phyloP scores from a whole-genome alignment of 2,797 vertebrate genomes.

The Propithecus perrieri region DNA sequence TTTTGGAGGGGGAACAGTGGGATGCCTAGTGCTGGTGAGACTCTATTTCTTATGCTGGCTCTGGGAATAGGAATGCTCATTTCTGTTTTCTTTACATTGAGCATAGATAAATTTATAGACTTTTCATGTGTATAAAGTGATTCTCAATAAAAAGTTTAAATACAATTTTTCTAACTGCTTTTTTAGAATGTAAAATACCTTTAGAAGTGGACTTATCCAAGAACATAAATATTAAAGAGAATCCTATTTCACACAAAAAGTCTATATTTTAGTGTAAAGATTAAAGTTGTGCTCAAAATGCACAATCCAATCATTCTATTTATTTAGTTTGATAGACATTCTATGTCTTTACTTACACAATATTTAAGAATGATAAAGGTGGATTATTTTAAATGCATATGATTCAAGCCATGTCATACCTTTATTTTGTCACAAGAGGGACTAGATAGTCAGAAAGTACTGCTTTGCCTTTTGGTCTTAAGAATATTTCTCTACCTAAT shows the following conservation, averaged over 20 bases:
- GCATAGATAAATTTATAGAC: background rate
- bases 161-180: background rate
- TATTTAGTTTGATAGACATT: background rate
- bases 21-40: background rate
- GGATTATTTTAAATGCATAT: background rate
- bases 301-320: background rate
- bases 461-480: background rate
- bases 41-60: background rate
- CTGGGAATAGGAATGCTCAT: background rate
- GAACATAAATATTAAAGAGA: background rate
- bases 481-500: background rate
- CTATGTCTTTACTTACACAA: background rate
- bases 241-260: background rate
- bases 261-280: background rate
- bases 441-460: slow-evolving; percentile 25
- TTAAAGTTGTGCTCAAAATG: slow-evolving; percentile 23
- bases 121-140: background rate
- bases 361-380: background rate
- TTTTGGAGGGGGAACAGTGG: background rate
- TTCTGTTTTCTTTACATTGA: background rate
- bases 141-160: background rate
- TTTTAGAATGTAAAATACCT: slow-evolving; percentile 8
- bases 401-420: slow-evolving; percentile 8
- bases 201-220: slow-evolving; percentile 1
- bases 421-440: slow-evolving; percentile 77